Conservation (phyloP, 2,797 vertebrate genomes). For the Avahi laniger region DNA sequence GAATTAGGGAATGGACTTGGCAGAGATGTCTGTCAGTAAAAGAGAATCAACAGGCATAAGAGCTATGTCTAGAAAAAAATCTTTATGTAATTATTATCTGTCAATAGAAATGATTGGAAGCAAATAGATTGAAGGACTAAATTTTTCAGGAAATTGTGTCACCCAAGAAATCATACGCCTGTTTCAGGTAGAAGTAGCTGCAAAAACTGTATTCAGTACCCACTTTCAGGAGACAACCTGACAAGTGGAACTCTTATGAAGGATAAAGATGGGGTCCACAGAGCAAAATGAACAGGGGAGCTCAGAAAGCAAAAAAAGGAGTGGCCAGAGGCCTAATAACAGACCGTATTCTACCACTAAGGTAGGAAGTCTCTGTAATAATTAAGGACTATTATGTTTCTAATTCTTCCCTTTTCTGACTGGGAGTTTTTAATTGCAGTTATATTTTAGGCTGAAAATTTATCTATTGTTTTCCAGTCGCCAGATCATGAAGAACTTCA, state of each 20-base stretch:
- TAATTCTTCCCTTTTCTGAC: background rate
- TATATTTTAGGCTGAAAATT: background rate
- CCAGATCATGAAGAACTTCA: background rate
- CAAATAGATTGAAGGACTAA: background rate
- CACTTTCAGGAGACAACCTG: background rate
- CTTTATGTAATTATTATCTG: background rate
- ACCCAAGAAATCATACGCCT: background rate
- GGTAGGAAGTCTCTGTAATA: background rate
- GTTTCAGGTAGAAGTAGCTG: background rate
- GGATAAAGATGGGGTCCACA: background rate
- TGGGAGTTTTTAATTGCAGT: background rate
- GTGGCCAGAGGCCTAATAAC: background rate
- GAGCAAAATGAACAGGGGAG: background rate
- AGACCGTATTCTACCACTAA: accelerated
- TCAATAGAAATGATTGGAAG: background rate
- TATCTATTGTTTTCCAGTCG: background rate
- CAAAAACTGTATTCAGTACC: background rate
- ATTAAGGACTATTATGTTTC: background rate
- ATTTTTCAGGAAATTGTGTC: background rate
- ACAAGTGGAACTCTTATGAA: background rate
- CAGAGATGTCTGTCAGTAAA: background rate
- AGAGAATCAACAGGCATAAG: background rate
- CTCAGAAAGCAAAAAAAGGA: background rate
- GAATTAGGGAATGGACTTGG: background rate
- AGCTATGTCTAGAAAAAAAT: background rate